phyloP scores from a whole-genome alignment of 2,797 vertebrate species.

The Spheniscus humboldti region DNA sequence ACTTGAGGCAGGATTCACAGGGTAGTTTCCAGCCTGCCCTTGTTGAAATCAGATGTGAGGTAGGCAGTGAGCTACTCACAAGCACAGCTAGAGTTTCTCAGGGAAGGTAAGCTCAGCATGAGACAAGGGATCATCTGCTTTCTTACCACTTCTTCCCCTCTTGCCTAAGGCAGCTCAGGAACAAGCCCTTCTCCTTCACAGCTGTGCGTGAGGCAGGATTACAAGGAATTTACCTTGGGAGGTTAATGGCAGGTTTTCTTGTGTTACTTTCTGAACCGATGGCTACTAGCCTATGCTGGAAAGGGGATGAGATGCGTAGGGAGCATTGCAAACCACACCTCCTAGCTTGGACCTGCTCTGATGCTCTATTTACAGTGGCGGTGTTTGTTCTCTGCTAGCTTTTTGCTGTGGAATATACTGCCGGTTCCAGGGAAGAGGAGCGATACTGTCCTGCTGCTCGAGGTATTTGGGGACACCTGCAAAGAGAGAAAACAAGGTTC shows the following conservation, averaged over 20 bases:
- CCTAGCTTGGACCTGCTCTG: neutral
- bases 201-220: neutral
- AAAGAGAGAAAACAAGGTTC: neutral
- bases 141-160: neutral
- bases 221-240: neutral
- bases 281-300: neutral
- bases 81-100: neutral
- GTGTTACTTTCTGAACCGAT: neutral
- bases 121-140: neutral
- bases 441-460: neutral
- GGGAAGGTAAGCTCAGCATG: neutral
- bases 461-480: neutral
- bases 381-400: neutral
- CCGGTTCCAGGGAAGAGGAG: neutral
- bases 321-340: conserved; percentile 44
- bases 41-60: neutral
- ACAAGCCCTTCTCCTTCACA: neutral
- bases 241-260: neutral
- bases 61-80: neutral
- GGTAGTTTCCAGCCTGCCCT: neutral
- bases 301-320: neutral
- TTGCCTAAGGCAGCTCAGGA: neutral
- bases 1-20: neutral
- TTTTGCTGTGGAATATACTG: neutral
- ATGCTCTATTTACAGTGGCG: neutral